Evolutionary conservation across 2,888 invertebrate species (phyloP), one percentile per base, ranked within the genome.

Genomic region (Orthosia gothica): DNA sequence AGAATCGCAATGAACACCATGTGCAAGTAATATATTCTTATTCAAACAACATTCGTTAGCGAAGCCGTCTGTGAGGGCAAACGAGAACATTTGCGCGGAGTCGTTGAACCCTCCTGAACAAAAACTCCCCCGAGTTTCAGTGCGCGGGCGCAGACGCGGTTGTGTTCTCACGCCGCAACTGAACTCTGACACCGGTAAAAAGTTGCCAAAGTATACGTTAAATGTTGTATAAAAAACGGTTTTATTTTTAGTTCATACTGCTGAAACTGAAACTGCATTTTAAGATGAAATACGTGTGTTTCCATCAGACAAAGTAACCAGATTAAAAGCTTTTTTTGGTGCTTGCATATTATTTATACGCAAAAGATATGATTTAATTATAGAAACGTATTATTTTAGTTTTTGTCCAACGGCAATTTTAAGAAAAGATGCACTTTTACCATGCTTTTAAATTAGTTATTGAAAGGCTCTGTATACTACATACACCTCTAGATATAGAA

Each of bases 121-220:
- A 96, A 96, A 96, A 94, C 94, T 95, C 95, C 96, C 96, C 95
- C 92, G 93, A 91, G 90, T 94, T 95, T 95, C 95, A 95, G 85
- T 67, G 83, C 77, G 80, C 81, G 58, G 85, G 77, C 86, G 88
- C 89, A 78, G 80, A 54, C 87, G 82, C 88, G 89, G 80, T 79
- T 80, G 88, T 91, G 93, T 95, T 96, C 96, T 95, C 96, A 96
- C 94, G 93, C 91, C 89, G 84, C 79, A 83, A 83, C 88, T 93
- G 94, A 95, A 94, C 95, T 93, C 87, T 94, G 95, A 95, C 95
- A 92, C 92, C 87, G 70, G 91, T 92, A 95, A 96, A 96, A 96
- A 95, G 90, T 90, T 87, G 83, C 90, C 93, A 88, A 89, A 92
- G 89, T 91, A 82, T 79, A 75, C 62, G 18, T 74, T 63, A 49